Conservation (phyloP, 2,113 vertebrate genomes). For the Crypturellus undulatus region DNA sequence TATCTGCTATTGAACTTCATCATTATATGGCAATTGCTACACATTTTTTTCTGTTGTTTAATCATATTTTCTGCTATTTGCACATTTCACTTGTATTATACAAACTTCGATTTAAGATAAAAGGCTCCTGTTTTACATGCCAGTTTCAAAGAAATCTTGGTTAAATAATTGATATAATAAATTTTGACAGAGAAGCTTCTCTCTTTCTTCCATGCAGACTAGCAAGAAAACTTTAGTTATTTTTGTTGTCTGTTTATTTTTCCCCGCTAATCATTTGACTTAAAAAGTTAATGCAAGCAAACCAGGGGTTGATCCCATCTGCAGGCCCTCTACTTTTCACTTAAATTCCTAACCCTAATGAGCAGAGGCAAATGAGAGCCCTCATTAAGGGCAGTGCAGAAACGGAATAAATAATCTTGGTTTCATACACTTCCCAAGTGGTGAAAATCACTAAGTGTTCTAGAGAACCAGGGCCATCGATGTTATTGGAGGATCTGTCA, state of each 20-base stretch:
- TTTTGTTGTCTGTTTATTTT: not conserved
- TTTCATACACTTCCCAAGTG: not conserved
- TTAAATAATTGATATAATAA: not conserved
- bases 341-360: not conserved
- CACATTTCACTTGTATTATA: conserved; percentile 45
- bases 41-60: conserved; percentile 64
- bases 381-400: not conserved
- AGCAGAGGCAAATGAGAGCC: not conserved
- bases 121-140: fast-evolving
- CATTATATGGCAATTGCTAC: conserved; percentile 47
- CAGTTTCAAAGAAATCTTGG: not conserved
- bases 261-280: not conserved
- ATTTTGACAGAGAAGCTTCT: not conserved
- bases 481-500: not conserved
- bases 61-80: conserved; percentile 57
- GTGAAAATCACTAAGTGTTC: not conserved
- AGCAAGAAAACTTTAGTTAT: not conserved
- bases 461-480: not conserved
- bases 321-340: not conserved
- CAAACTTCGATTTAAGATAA: not conserved
- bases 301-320: not conserved
- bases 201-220: not conserved
- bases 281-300: not conserved
- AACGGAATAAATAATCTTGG: not conserved
- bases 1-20: conserved; percentile 69